Conservation (phyloP, 2,888 invertebrate species). For the Drosophila atripex region DNA sequence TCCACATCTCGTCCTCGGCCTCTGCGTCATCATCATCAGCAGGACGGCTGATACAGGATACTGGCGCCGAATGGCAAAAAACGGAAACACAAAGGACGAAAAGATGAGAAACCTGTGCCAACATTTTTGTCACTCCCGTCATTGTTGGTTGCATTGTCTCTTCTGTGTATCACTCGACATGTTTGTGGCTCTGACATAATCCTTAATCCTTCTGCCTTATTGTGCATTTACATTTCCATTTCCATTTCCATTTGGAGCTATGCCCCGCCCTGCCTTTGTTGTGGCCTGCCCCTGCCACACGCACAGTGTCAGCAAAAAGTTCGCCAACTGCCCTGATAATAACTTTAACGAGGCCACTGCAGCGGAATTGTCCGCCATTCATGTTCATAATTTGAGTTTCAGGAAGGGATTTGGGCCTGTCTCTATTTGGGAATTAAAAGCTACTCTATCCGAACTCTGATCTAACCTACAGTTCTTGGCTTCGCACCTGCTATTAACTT, state of each 20-base stretch:
- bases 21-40: constrained; percentile 15
- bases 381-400: constrained; percentile 33
- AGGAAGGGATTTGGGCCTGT: constrained; percentile 3
- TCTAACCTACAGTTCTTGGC: too few relatives aligned
- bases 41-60: constrained; percentile 32
- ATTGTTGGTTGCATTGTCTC: constrained; percentile 62
- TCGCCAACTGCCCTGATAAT: constrained; percentile 40
- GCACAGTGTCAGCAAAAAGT: constrained; percentile 52
- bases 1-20: constrained; percentile 49
- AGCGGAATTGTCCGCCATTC: constrained; percentile 24
- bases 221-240: constrained; percentile 66
- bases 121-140: constrained; percentile 72
- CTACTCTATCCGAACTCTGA: too few relatives aligned
- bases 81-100: constrained; percentile 21
- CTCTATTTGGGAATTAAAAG: background rate
- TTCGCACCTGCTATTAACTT: background rate
- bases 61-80: constrained; percentile 22
- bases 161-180: constrained; percentile 49
- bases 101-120: constrained; percentile 67
- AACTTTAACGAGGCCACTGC: constrained; percentile 37
- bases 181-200: constrained; percentile 57
- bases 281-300: constrained; percentile 39
- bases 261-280: constrained; percentile 10
- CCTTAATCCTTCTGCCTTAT: constrained; percentile 75
- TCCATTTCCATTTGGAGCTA: constrained; percentile 36